Evolutionary conservation across 2,888 invertebrate genomes (phyloP), one percentile per base, ranked within the genome.

Genomic region (Helleia helle): DNA sequence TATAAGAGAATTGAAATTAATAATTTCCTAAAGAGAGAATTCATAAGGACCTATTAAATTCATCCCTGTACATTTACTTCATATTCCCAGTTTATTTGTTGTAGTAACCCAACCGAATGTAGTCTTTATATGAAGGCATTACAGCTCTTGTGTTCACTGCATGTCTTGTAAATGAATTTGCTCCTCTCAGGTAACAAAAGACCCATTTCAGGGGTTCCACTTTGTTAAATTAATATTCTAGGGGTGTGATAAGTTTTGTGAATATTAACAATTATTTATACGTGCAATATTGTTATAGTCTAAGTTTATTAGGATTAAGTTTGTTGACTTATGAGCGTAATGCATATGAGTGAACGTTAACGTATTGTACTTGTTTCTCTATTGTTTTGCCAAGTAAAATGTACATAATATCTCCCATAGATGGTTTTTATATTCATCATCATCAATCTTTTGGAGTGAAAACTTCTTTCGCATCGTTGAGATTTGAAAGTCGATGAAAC

Each of bases 121-220:
- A 17, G 22, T 12, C 18, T 15, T 12, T 34, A 34, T 18, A 4
- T 28, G 28, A 12, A 34, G 36, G 11, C 13, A 17, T 38, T 14
- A 26, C 38, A 42, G 34, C 30, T 12, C 9, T 26, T 5, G 11
- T 26, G 6, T 13, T 2, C 22, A 11, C 9, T 11, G 30, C 26
- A 18, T 36, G 36, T 26, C 14, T 49, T 50, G 44, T 52, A 62
- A 72, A 70, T 69, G 60, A 69, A 70, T 67, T 63, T 59, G 52
- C 59, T 53, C 53, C 59, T 53, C 56, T 55, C 58, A 66, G 62
- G 64, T 65, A 68, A 70, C 73, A 71, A 73, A 68, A 65, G 67
- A 57, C 58, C 60, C 60, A 54, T 63, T 57, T 58, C 50, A 50
- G 51, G 56, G 62, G 58, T 63, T 58, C 63, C 58, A 59, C 17